These are phyloP conservation scores for Candidula unifasciata DNA, from an alignment of 2,888 invertebrate genomes.

Conservation along the genomic window DNA sequence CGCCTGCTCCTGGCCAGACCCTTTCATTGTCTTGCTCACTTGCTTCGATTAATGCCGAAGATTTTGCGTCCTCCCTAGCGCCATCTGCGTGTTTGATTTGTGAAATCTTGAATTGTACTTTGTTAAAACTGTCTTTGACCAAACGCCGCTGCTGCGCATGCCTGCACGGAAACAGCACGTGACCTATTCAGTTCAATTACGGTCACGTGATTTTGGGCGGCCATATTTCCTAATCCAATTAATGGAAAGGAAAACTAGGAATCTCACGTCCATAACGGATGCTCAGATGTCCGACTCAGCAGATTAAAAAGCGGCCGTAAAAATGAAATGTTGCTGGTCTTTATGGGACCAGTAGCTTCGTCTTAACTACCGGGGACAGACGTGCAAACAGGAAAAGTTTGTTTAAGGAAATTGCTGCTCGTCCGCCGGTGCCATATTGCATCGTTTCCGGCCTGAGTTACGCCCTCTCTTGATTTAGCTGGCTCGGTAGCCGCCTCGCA, in stretches of 20 bases:
- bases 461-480: slow-evolving; percentile 20
- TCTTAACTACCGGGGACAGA: slow-evolving; percentile 44
- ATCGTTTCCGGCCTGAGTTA: slow-evolving; percentile 46
- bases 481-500: background rate
- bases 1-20: background rate
- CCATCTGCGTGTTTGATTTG: slow-evolving; percentile 48
- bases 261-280: slow-evolving; percentile 41
- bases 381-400: slow-evolving; percentile 52
- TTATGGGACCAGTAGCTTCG: slow-evolving; percentile 33
- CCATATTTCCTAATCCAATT: slow-evolving; percentile 52
- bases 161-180: slow-evolving; percentile 41
- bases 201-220: slow-evolving; percentile 44
- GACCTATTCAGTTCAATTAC: slow-evolving; percentile 48
- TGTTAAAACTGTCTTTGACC: slow-evolving; percentile 14
- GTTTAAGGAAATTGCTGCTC: slow-evolving; percentile 50
- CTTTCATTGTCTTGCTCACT: slow-evolving; percentile 24
- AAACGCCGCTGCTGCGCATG: slow-evolving; percentile 38
- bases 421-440: slow-evolving; percentile 43
- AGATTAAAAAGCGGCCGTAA: slow-evolving; percentile 50
- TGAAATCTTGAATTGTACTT: slow-evolving; percentile 27
- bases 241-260: slow-evolving; percentile 46
- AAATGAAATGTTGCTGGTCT: slow-evolving; percentile 49
- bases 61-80: slow-evolving; percentile 20
- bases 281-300: slow-evolving; percentile 44
- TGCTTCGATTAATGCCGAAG: slow-evolving; percentile 14